Evolutionary conservation across 2,888 invertebrate genomes (phyloP), one percentile per base, ranked within the genome.

Genomic region (Kryphioiulus occultus): DNA sequence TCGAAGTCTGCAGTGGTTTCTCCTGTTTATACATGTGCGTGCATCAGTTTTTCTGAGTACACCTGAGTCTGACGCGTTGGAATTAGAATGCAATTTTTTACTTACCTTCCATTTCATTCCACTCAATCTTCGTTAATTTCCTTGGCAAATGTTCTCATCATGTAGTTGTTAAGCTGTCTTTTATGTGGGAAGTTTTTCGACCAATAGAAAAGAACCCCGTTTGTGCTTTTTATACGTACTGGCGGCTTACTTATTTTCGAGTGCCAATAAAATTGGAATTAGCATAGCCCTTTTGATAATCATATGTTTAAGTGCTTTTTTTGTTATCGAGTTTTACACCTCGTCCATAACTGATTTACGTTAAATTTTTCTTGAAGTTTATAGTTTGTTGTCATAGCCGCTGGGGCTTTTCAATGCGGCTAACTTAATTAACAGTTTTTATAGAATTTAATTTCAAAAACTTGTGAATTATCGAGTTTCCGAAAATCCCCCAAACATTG

Each of bases 211-310:
- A 78, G 78, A 30, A 17, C 17, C 78, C 30, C 15, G 30, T 78
- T 26, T 78, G 30, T 12, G 78, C 30, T 22, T 78, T 78, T 78
- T 78, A 68, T 68, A n/a, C 7, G 7, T 35, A 17, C 30, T 30
- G 78, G 30, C 17, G 2, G 30, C 78, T 32, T 30, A 78, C 68
- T 78, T 30, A 78, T 30, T 30, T 78, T 17, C 30, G 78, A 78
- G 78, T 17, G 30, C 26, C 78, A 30, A 32, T 78, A 78, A 78
- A 78, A 78, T 78, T 26, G 15, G 30, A 78, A 78, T 78, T 78
- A 78, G 78, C 78, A 78, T 78, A 78, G 30, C 78, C 78, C 30
- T 78, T 78, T 78, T 30, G 78, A 78, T 78, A 78, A 78, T 78
- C 78, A 30, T 30, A 78, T 26, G 9, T 78, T 30, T 78, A 78